Evolutionary conservation across 2,797 vertebrate genomes (phyloP), one percentile per base, ranked within the genome.

Genomic region (Alauda arvensis): DNA sequence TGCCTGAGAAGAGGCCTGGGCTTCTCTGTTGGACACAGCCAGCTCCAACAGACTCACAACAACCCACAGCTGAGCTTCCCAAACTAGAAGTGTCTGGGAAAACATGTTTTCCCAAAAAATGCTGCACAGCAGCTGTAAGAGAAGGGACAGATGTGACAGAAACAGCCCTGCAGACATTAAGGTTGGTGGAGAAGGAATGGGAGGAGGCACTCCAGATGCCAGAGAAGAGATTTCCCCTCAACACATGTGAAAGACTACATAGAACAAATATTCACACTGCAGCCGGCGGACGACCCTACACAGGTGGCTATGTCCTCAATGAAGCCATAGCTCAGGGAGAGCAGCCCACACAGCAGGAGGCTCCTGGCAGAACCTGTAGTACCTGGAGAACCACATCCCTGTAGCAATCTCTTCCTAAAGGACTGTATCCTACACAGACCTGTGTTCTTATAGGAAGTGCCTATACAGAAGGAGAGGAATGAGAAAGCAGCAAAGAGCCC

Each of bases 191-290:
- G 9, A n/a, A 61, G 9, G 33, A 76, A 40, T 3, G 6, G 3
- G 5, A 87, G 10, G 3, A 63, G 8, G 6, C 49, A n/a, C 3
- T 59, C 11, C 45, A 66, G n/a, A 19, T 19, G 18, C 45, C 75
- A 77, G 37, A 68, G 29, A 11, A 55, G 40, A 61, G 61, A 80
- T 2, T 46, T 10, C 14, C 11, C 48, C 3, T 1, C 39, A 80
- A 34, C 5, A 26, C 0, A 0, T 1, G 7, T 24, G 18, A 42
- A 77, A 80, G 18, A 63, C 8, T 9, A 67, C 12, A 11, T 0
- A 13, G 25, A 70, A 23, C 12, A 62, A 63, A 67, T 11, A 48
- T 5, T 42, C 19, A 42, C 18, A 18, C 8, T 49, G 66, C 33
- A 83, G 31, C 17, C 45, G 21, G 9, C 28, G 49, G 29, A 51